Percentiles rank a stretch among this genome's conserved stretches.
Conservation (phyloP, 2,113 vertebrate genomes). For the Indicator maculatus region DNA sequence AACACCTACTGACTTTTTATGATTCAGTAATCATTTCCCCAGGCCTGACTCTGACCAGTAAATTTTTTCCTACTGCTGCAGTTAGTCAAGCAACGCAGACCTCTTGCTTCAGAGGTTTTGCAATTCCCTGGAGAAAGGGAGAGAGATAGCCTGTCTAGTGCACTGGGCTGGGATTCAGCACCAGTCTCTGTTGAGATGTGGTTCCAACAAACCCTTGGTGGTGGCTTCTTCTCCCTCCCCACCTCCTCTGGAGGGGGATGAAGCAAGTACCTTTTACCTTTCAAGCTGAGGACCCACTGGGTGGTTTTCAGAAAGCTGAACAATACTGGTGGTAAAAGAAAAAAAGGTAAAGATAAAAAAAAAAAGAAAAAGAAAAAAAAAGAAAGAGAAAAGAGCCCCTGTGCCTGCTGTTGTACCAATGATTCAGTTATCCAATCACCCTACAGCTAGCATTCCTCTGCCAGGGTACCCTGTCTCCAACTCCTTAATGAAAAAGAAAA, state of each 20-base stretch:
- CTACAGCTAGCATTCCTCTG: constrained; percentile 26
- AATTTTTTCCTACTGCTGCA: background rate
- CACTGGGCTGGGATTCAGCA: background rate
- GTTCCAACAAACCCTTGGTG: background rate
- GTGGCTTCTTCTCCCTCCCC: background rate
- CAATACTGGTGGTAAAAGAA: background rate
- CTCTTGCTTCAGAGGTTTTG: constrained; percentile 15
- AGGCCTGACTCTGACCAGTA: constrained; percentile 11
- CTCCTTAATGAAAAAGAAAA: background rate
- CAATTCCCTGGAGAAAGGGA: background rate
- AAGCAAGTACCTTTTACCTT: background rate
- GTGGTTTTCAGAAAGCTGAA: background rate
- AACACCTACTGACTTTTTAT: constrained; percentile 52
- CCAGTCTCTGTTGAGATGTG: rapidly evolving
- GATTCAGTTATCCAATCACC: background rate
- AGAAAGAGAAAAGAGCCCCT: background rate
- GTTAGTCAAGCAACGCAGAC: background rate
- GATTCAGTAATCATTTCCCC: constrained; percentile 54
- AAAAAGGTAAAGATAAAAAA: background rate
- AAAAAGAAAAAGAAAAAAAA: background rate
- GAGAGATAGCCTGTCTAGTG: background rate
- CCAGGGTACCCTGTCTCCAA: constrained; percentile 39
- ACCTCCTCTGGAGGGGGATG: rapidly evolving
- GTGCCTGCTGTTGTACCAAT: background rate
- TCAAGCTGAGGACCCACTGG: background rate